phyloP scores from a whole-genome alignment of 2,797 vertebrate genomes.

The Coccyzus lansbergi region DNA sequence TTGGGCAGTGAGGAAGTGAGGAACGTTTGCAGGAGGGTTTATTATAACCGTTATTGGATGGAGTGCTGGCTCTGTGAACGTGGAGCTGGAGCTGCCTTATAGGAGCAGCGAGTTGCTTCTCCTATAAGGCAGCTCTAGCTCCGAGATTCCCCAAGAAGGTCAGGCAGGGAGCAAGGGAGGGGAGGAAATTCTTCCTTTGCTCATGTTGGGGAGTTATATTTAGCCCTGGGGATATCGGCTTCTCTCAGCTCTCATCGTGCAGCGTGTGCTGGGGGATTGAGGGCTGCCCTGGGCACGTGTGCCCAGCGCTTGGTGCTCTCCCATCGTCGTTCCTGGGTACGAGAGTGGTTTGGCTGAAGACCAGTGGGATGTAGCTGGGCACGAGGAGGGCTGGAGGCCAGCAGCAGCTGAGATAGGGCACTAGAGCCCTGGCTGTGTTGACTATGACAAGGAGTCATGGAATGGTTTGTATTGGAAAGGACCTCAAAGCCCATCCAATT shows the following conservation, averaged over 20 bases:
- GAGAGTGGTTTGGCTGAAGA: background rate
- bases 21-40: background rate
- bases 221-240: conserved; percentile 34
- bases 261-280: background rate
- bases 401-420: background rate
- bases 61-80: background rate
- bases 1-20: background rate
- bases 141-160: conserved; percentile 66
- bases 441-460: too few species aligned
- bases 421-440: background rate
- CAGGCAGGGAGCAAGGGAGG: conserved; percentile 32
- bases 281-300: background rate
- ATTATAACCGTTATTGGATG: background rate
- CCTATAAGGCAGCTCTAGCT: conserved; percentile 29
- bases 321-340: fast-evolving
- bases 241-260: background rate
- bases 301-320: background rate
- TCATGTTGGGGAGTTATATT: conserved; percentile 52
- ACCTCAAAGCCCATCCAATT: too few species aligned
- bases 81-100: background rate
- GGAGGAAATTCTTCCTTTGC: conserved; percentile 48
- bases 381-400: background rate
- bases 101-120: background rate
- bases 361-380: background rate
- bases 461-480: too few species aligned